Percentiles rank a stretch among this genome's conserved stretches.
These are phyloP conservation scores for Xestia rhomboidea DNA, from an alignment of 2,888 invertebrate genomes.

Conservation along the genomic window DNA sequence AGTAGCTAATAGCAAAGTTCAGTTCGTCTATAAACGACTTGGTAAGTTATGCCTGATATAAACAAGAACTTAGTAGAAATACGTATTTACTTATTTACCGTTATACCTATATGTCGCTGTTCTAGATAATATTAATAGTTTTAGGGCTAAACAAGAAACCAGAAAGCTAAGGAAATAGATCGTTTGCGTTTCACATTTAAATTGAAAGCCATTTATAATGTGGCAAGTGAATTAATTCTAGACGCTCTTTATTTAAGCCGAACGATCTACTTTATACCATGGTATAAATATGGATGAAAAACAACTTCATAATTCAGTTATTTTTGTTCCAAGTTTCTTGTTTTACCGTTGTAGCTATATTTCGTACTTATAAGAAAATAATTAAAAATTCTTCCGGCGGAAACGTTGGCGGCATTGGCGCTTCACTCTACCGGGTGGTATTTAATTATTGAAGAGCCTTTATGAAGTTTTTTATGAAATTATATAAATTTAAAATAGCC, in stretches of 20 bases:
- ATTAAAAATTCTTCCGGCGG: conserved; percentile 61
- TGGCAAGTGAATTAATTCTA: conserved; percentile 43
- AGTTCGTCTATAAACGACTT: conserved; percentile 6
- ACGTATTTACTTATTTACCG: conserved; percentile 20
- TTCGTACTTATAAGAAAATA: conserved; percentile 54
- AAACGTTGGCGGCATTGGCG: conserved; percentile 49
- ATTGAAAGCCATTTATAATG: conserved; percentile 53
- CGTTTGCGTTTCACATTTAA: conserved; percentile 40
- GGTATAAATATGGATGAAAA: conserved; percentile 55
- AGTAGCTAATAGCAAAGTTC: conserved; percentile 24
- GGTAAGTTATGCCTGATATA: conserved; percentile 22
- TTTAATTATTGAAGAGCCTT: conserved; percentile 60
- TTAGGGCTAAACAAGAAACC: conserved; percentile 32
- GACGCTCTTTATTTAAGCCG: conserved; percentile 34
- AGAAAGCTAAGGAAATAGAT: conserved; percentile 36
- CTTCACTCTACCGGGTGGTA: conserved; percentile 51
- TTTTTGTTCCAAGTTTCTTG: conserved; percentile 42
- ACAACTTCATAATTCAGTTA: conserved; percentile 55
- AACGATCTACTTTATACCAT: conserved; percentile 39
- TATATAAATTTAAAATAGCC: conserved; percentile 16
- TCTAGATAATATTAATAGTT: conserved; percentile 44
- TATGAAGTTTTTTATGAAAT: conserved; percentile 47
- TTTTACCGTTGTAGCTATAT: conserved; percentile 41
- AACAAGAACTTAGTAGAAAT: conserved; percentile 11
- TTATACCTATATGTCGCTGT: conserved; percentile 5